Conservation (phyloP, 2,888 invertebrate species). For the Dolichopus griseipennis region DNA sequence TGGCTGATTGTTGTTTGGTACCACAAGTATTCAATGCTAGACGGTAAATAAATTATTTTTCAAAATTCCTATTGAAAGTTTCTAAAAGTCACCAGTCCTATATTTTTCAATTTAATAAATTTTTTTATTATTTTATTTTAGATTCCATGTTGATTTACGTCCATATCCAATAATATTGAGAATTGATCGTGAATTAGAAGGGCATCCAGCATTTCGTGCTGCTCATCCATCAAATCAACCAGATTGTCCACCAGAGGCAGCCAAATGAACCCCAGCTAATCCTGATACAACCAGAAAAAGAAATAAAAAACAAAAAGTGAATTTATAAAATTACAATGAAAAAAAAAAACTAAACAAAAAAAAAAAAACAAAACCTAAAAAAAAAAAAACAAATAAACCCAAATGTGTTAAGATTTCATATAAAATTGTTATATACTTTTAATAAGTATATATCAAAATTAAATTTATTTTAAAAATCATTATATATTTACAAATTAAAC, state of each 20-base stretch:
- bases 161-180: slow-evolving; percentile 82
- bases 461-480: not conserved
- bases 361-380: not conserved
- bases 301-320: not conserved
- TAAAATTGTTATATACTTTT: not conserved
- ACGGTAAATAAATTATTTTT: slow-evolving; percentile 48
- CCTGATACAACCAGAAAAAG: not conserved
- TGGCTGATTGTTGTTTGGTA: slow-evolving; percentile 91
- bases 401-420: slow-evolving; percentile 4
- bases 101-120: no score
- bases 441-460: not conserved
- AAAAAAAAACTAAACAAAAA: no score
- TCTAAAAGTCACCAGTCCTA: no score
- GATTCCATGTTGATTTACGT: slow-evolving; percentile 85
- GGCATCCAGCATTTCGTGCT: slow-evolving; percentile 82
- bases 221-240: slow-evolving; percentile 89
- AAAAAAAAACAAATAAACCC: not conserved
- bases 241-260: slow-evolving; percentile 85
- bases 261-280: slow-evolving; percentile 51
- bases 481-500: not conserved
- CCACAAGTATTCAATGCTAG: slow-evolving; percentile 93
- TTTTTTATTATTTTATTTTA: slow-evolving; percentile 34
- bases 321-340: not conserved
- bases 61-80: no score
- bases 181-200: slow-evolving; percentile 75